Conservation (phyloP, 2,797 vertebrate genomes). For the Xenentodon cancila region DNA sequence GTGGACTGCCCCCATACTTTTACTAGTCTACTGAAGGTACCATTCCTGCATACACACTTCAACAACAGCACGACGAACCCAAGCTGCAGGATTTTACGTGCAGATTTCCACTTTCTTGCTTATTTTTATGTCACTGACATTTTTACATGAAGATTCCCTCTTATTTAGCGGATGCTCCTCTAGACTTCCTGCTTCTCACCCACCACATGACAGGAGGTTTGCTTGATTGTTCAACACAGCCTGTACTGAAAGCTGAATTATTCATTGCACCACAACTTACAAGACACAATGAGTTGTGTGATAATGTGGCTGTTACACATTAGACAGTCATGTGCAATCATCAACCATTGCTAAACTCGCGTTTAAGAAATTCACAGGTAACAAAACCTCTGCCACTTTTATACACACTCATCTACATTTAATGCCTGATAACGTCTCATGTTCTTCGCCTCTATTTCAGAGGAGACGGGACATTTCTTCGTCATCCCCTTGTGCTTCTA, state of each 20-base stretch:
- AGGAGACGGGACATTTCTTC: constrained; percentile 75
- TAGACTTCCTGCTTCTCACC: constrained; percentile 11
- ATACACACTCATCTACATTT: constrained; percentile 80
- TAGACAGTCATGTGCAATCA: background rate
- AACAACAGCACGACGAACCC: constrained; percentile 19
- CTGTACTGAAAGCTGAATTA: constrained; percentile 42
- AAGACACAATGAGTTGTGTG: constrained; percentile 36
- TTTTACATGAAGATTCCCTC: constrained; percentile 9
- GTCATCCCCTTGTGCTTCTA: constrained; percentile 70
- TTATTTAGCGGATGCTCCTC: constrained; percentile 11
- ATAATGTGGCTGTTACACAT: constrained; percentile 33
- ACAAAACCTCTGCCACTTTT: constrained; percentile 68
- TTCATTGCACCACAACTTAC: constrained; percentile 42
- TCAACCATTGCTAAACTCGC: constrained; percentile 20
- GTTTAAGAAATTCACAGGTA: constrained; percentile 67
- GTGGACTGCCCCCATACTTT: background rate
- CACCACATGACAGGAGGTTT: constrained; percentile 19
- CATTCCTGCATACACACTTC: constrained; percentile 3
- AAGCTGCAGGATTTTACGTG: background rate
- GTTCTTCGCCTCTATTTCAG: constrained; percentile 66
- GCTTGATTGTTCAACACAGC: constrained; percentile 36
- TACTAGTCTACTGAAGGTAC: constrained; percentile 2
- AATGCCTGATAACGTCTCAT: constrained; percentile 82
- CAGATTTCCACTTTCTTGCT: constrained; percentile 10
- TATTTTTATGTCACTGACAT: background rate